Base-by-base conservation (phyloP, 2,113 vertebrate genomes). In the Tachycineta bicolor region DNA sequence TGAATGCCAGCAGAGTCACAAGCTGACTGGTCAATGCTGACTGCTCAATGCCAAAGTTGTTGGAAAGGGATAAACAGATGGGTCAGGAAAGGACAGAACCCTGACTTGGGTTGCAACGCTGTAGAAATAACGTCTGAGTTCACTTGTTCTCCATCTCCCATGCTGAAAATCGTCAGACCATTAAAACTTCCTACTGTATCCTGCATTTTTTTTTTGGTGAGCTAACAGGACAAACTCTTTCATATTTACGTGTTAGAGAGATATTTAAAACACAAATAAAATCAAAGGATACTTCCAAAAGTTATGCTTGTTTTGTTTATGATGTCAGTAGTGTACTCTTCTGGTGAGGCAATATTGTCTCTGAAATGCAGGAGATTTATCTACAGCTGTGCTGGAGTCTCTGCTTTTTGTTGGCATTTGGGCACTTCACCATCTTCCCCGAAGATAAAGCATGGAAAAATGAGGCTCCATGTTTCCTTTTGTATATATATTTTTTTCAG, bases 381-480 rank as follows among this genome's bases (percentile, higher is more conserved):
- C 79, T 52, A 56, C 0, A 7, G 49, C 63, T 92, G 43, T 39
- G 55, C n/a, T 86, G 73, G 7, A 83, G 41, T 31, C 70, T 92
- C 83, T 89, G 87, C 19, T 70, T 89, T 90, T 89, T 86, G 33
- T 90, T 87, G 73, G 43, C 63, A 68, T 69, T 88, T 86, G 53
- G 43, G 50, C 67, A 80, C 83, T 82, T 63, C 63, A 76, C 33
- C 12, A 50, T 69, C 44, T 93, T 86, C 74, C 78, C 39, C 5
- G 8, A 83, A 91, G 60, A 70, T 59, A 31, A 37, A 85, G 87
- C 26, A 2, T 31, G 82, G 82, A 89, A 96, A 87, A 90, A 75
- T 37, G 49, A 92, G n/a, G 65, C 43, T 96, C 31, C 12, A n/a
- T 55, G 33, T 56, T 91, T 89, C 55, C 53, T 44, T 92, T 74